Evolutionary conservation across 2,113 vertebrate species (phyloP).

Genomic region (Vanacampus margaritifer): DNA sequence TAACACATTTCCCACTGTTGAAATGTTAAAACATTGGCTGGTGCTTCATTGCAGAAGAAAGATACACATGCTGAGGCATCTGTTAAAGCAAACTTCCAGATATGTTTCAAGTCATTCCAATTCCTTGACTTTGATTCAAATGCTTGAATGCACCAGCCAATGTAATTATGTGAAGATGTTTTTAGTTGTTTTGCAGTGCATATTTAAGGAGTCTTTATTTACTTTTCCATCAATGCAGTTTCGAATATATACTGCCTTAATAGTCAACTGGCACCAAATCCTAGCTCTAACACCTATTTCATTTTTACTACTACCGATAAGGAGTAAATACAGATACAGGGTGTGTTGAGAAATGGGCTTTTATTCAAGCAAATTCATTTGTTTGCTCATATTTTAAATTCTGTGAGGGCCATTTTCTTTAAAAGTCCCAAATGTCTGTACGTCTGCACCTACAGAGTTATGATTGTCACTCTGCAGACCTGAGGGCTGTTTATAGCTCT

Average conservation of each 20-base stretch:
- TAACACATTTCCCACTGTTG: conserved; percentile 3
- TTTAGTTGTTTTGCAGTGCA: background rate
- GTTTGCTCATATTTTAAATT: background rate
- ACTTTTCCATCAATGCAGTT: background rate
- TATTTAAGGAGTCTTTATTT: background rate
- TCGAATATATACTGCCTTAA: background rate
- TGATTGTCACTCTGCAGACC: conserved; percentile 19
- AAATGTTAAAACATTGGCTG: background rate
- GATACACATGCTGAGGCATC: background rate
- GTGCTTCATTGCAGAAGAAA: background rate
- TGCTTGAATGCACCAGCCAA: background rate
- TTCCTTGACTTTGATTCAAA: background rate
- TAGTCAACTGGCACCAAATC: background rate
- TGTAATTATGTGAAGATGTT: background rate
- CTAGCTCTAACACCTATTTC: background rate
- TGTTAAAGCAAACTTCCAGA: background rate
- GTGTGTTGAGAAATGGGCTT: background rate
- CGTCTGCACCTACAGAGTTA: conserved; percentile 2
- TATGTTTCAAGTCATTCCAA: background rate
- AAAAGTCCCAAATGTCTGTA: background rate
- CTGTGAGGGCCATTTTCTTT: background rate
- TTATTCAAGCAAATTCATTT: background rate
- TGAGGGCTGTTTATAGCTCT: conserved; percentile 24
- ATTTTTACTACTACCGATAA: background rate
- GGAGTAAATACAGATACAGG: background rate